Conservation (phyloP, 2,888 invertebrate species). For the Cryptus viduatorius region DNA sequence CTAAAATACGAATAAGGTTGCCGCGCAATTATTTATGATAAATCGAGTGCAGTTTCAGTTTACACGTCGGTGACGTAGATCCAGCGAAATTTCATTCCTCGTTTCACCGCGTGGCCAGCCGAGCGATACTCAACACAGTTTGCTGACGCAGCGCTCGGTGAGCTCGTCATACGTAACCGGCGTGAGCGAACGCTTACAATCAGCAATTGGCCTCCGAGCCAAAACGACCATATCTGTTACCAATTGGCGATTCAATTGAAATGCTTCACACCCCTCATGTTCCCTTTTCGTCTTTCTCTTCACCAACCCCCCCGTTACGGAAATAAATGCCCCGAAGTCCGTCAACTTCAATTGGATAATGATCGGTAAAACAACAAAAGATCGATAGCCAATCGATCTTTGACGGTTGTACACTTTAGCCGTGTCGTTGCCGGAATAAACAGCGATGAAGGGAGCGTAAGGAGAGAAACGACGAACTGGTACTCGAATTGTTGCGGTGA, state of each 20-base stretch:
- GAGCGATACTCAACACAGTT: constrained; percentile 52
- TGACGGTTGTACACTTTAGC: background rate
- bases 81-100: constrained; percentile 60
- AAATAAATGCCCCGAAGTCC: too few relatives aligned
- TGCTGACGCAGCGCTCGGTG: constrained; percentile 65
- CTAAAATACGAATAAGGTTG: constrained; percentile 72
- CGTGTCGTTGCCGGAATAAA: constrained; percentile 34
- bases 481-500: constrained; percentile 47
- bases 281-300: too few relatives aligned
- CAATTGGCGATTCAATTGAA: background rate
- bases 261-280: background rate
- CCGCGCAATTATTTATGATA: constrained; percentile 83
- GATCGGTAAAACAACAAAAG: background rate
- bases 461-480: constrained; percentile 1
- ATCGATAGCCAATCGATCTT: background rate
- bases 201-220: constrained; percentile 64
- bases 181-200: constrained; percentile 67
- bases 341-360: too few relatives aligned
- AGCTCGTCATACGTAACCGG: constrained; percentile 65
- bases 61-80: constrained; percentile 65
- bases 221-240: background rate
- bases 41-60: constrained; percentile 74
- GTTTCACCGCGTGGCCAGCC: constrained; percentile 54
- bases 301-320: too few relatives aligned
- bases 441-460: constrained; percentile 1